These are phyloP conservation scores for Phalacrocorax aristotelis DNA, from an alignment of 2,113 vertebrate species.

Conservation along the genomic window DNA sequence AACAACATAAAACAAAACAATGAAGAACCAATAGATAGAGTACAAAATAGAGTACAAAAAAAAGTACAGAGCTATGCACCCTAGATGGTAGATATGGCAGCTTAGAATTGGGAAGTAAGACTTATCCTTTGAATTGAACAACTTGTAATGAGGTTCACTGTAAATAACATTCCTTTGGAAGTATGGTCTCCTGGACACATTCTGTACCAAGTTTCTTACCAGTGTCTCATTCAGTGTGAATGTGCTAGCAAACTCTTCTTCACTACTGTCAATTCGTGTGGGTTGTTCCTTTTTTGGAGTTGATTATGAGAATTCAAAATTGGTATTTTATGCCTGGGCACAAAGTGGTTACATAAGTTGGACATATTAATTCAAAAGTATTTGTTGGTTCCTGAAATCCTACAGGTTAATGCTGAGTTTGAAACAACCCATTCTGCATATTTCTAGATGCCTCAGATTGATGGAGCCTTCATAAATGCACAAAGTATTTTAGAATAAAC, in stretches of 20 bases:
- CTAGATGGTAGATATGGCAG: neutral
- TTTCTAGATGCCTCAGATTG: neutral
- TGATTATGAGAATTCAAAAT: neutral
- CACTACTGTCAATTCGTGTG: neutral
- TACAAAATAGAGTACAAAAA: neutral
- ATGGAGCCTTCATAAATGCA: neutral
- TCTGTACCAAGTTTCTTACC: neutral
- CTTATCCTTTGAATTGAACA: neutral
- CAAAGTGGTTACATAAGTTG: neutral
- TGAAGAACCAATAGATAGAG: neutral
- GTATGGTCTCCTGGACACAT: neutral
- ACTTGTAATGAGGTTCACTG: neutral
- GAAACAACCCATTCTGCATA: neutral
- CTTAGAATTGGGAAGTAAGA: neutral
- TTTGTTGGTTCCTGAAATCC: neutral
- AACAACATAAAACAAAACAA: neutral
- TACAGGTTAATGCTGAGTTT: neutral
- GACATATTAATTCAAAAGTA: neutral
- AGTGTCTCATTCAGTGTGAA: neutral
- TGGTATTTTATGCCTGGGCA: neutral
- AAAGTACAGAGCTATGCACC: neutral
- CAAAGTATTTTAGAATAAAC: neutral
- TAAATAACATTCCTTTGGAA: neutral
- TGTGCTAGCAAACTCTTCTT: neutral
- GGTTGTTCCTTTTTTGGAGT: neutral